phyloP scores from a whole-genome alignment of 2,888 invertebrate species.

The Orchestes rusci region DNA sequence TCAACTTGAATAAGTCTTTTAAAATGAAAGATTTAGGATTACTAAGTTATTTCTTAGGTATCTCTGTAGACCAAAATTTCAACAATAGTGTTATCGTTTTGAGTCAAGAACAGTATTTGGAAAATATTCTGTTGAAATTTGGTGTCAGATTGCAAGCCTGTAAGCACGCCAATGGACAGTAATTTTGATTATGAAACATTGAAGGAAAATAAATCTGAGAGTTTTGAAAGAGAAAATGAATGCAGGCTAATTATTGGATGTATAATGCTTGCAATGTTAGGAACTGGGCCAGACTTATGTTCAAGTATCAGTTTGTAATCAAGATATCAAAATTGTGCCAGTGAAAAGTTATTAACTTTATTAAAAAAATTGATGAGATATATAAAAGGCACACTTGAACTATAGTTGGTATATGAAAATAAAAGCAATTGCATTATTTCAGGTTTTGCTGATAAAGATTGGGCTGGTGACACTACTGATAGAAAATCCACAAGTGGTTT shows the following conservation, averaged over 20 bases:
- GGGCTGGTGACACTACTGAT: conserved; percentile 1
- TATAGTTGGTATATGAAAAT: not conserved
- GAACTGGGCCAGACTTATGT: conserved; percentile 24
- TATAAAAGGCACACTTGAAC: conserved; percentile 14
- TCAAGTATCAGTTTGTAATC: conserved; percentile 10
- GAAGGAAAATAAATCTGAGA: conserved; percentile 1
- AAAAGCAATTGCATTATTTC: not conserved
- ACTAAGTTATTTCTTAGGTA: conserved; percentile 15
- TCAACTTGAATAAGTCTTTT: not conserved
- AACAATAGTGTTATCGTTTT: conserved; percentile 6
- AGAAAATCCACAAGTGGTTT: conserved; percentile 3
- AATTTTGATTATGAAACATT: conserved; percentile 17
- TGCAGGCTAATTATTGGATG: conserved; percentile 23
- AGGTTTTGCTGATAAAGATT: conserved; percentile 9
- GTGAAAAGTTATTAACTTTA: conserved; percentile 15
- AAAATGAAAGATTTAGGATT: conserved; percentile 21
- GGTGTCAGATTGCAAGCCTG: conserved; percentile 1
- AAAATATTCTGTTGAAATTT: conserved; percentile 1
- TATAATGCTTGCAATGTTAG: conserved; percentile 22
- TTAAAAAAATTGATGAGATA: conserved; percentile 20
- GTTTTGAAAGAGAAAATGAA: not conserved
- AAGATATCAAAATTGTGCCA: conserved; percentile 7
- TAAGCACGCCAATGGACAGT: conserved; percentile 11
- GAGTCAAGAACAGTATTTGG: conserved; percentile 8
- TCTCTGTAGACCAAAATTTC: conserved; percentile 13